Evolutionary conservation across 2,888 invertebrate genomes (phyloP).

Genomic region (Ypsolopha scabrella): DNA sequence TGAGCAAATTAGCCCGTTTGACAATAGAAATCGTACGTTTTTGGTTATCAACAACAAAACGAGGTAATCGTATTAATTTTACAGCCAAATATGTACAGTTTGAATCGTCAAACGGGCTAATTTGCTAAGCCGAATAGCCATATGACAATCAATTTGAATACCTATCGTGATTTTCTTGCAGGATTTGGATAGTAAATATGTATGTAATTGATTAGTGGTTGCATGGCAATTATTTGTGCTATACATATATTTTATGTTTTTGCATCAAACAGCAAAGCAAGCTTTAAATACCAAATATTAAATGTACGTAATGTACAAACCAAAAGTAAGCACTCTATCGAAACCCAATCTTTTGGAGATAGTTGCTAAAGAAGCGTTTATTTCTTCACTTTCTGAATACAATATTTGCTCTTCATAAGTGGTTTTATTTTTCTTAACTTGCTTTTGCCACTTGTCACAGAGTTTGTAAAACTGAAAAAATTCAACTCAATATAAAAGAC

Average conservation of each 20-base stretch:
- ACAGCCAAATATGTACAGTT: no score
- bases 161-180: no score
- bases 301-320: slow-evolving; percentile 42
- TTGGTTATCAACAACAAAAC: no score
- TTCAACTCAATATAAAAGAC: slow-evolving; percentile 32
- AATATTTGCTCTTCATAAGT: slow-evolving; percentile 72
- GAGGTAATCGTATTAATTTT: no score
- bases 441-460: slow-evolving; percentile 77
- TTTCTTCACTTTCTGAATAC: slow-evolving; percentile 65
- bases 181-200: no score
- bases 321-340: slow-evolving; percentile 50
- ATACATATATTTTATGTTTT: not conserved
- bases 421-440: slow-evolving; percentile 76
- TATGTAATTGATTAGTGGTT: no score
- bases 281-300: slow-evolving; percentile 9
- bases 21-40: no score
- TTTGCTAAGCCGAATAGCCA: no score
- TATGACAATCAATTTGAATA: no score
- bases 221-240: not conserved
- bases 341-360: slow-evolving; percentile 74
- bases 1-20: no score
- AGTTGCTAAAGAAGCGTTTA: slow-evolving; percentile 67
- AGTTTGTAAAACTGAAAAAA: slow-evolving; percentile 82
- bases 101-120: no score
- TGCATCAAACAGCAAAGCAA: slow-evolving; percentile 44